Evolutionary conservation across 2,888 invertebrate genomes (phyloP).

Genomic region (Drosophila imparisetae): DNA sequence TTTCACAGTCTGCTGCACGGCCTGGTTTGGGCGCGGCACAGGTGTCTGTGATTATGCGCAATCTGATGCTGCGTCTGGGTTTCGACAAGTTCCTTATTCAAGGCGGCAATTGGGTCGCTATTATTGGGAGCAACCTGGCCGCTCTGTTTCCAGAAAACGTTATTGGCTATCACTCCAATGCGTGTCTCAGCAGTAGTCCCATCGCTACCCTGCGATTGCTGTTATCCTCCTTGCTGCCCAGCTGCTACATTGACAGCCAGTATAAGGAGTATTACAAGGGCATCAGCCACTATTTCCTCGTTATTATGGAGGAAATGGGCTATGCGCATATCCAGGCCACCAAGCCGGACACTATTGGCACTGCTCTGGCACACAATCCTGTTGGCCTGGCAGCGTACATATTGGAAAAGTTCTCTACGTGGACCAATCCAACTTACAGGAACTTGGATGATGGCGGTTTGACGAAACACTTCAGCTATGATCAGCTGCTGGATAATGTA

Average conservation of each 20-base stretch:
- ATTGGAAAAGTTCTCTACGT: slow-evolving; percentile 93
- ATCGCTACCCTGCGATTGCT: slow-evolving; percentile 82
- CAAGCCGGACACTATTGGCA: slow-evolving; percentile 94
- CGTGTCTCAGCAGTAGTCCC: slow-evolving; percentile 85
- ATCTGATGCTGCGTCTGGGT: slow-evolving; percentile 89
- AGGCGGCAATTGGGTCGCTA: slow-evolving; percentile 93
- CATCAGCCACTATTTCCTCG: slow-evolving; percentile 58
- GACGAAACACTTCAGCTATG: slow-evolving; percentile 86
- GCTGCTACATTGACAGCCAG: slow-evolving; percentile 86
- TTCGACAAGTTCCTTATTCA: slow-evolving; percentile 88
- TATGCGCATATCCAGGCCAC: slow-evolving; percentile 93
- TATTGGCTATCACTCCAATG: slow-evolving; percentile 87
- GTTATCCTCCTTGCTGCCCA: slow-evolving; percentile 86
- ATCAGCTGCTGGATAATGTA: slow-evolving; percentile 88
- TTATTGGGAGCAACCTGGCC: slow-evolving; percentile 87
- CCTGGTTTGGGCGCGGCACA: slow-evolving; percentile 84
- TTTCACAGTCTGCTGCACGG: slow-evolving; percentile 73
- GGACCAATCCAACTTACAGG: slow-evolving; percentile 87
- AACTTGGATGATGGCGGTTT: slow-evolving; percentile 88
- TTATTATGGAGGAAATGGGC: slow-evolving; percentile 85
- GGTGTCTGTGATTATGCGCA: slow-evolving; percentile 87
- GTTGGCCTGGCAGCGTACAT: slow-evolving; percentile 95
- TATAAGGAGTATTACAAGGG: slow-evolving; percentile 85
- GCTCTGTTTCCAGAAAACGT: slow-evolving; percentile 87
- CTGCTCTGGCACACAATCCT: slow-evolving; percentile 86